Evolutionary conservation across 2,888 invertebrate species (phyloP), one percentile per base, ranked within the genome.

Genomic region (Zygogramma bicolorata): DNA sequence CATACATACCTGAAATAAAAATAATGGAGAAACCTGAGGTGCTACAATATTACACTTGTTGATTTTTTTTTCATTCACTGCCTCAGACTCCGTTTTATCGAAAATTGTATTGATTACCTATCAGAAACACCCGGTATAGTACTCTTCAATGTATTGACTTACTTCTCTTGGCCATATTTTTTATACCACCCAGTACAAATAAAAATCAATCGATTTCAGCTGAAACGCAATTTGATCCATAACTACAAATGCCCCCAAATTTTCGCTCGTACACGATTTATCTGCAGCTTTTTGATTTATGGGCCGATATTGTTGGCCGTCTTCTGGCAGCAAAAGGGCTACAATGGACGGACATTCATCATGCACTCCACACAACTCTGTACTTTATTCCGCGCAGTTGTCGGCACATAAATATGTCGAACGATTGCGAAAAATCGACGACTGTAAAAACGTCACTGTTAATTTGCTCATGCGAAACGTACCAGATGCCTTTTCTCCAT

Each of bases 371-470:
- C 80, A 81, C 68, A 63, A 68, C 38, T 68, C 66, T 78, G 77
- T 80, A 82, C 81, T 84, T 83, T 84, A 83, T 83, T 83, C 82
- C 83, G 82, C 84, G 80, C 84, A 85, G 84, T 85, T 85, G 85
- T 85, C 85, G 84, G 82, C 77, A 82, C 86, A 85, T 86, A 86
- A 85, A 86, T 86, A 86, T 85, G 84, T 84, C 84, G 83, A 82
- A 81, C 84, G 84, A 85, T 85, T 82, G 80, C 81, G 82, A 83
- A 83, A 84, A 83, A 83, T 81, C 81, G 81, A 81, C 83, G 81
- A 83, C 84, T 83, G 84, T 85, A 84, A 85, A 86, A 85, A 84
- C 81, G 85, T 85, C 85, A 84, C 82, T 83, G 85, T 85, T 85
- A 86, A 86, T 86, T 86, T 85, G 86, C 82, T 83, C 83, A 81